These are phyloP conservation scores for Alosa alosa DNA, from an alignment of 2,113 vertebrate genomes.

Conservation along the genomic window DNA sequence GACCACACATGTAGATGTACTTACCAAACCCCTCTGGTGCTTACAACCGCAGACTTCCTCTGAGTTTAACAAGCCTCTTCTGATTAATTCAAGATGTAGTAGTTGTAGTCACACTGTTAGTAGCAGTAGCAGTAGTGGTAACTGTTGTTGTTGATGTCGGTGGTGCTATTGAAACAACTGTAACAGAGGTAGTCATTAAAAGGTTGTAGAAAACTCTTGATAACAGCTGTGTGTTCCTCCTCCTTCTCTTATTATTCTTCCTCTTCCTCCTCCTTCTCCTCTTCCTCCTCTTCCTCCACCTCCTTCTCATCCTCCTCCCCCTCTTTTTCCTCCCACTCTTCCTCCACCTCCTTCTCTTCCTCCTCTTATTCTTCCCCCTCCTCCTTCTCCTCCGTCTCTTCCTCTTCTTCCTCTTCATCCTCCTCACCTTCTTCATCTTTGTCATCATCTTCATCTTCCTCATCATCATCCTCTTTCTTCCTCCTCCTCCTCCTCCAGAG, in stretches of 20 bases:
- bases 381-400: too few species aligned
- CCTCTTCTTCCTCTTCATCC: too few species aligned
- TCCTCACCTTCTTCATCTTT: too few species aligned
- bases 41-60: neutral
- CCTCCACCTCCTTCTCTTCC: too few species aligned
- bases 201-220: neutral
- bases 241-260: neutral
- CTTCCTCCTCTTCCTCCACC: neutral
- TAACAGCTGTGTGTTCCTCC: neutral
- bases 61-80: neutral
- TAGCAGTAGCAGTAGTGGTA: neutral
- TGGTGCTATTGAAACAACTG: neutral
- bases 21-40: neutral
- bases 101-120: neutral
- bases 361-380: too few species aligned
- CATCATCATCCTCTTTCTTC: too few species aligned
- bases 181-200: neutral
- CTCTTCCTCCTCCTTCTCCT: neutral
- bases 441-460: too few species aligned
- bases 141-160: neutral
- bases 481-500: conserved; percentile 69
- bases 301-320: conserved; percentile 18
- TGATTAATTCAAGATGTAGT: neutral
- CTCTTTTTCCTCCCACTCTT: conserved; percentile 43
- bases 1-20: neutral